phyloP scores from a whole-genome alignment of 2,113 vertebrate genomes.

The Xiphophorus couchianus region DNA sequence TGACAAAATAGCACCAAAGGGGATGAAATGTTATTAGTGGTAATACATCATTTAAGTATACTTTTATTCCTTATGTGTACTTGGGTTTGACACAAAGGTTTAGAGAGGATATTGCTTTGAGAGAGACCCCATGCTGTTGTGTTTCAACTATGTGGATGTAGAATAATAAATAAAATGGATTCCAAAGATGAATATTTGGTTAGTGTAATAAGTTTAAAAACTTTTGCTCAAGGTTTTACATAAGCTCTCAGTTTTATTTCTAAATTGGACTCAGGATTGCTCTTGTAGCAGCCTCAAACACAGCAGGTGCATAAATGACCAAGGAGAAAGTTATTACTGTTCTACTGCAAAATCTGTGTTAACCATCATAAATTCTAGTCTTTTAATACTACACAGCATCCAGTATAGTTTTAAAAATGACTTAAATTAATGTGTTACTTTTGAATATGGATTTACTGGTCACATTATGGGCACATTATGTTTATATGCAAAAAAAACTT shows the following conservation, averaged over 20 bases:
- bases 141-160: neutral
- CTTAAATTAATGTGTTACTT: neutral
- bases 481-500: too few relatives aligned
- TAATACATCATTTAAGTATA: slow-evolving; percentile 31
- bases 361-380: too few relatives aligned
- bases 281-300: too few relatives aligned
- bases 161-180: neutral
- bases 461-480: too few relatives aligned
- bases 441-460: too few relatives aligned
- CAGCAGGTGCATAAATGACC: too few relatives aligned
- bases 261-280: too few relatives aligned
- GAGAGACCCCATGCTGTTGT: neutral
- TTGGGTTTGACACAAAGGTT: slow-evolving; percentile 7
- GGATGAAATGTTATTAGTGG: slow-evolving; percentile 38
- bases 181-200: neutral
- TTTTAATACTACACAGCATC: too few relatives aligned
- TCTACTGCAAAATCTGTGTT: too few relatives aligned
- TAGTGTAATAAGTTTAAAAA: neutral
- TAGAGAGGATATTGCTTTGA: neutral
- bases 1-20: slow-evolving; percentile 42
- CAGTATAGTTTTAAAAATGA: too few relatives aligned
- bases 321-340: too few relatives aligned
- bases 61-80: neutral
- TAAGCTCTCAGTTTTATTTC: too few relatives aligned
- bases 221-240: neutral